Percentiles rank a stretch among this genome's conserved stretches.
Evolutionary conservation across 2,113 vertebrate genomes (phyloP).

Genomic region (Brienomyrus brachyistius): DNA sequence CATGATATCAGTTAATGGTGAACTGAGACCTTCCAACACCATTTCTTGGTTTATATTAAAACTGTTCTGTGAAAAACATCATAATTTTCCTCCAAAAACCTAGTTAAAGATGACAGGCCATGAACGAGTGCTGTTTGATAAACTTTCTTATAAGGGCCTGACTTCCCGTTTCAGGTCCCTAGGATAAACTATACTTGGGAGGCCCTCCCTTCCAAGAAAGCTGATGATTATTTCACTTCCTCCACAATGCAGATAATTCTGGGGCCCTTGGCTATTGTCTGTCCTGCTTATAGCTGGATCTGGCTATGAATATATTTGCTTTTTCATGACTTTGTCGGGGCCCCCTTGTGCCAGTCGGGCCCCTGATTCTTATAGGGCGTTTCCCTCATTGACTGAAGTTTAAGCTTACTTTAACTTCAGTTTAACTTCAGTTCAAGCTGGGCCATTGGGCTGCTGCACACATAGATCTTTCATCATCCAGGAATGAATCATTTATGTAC

Average conservation of each 20-base stretch:
- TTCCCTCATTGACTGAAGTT: neutral
- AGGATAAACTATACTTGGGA: neutral
- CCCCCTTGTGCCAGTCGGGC: neutral
- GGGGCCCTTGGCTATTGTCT: neutral
- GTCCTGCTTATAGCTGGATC: neutral
- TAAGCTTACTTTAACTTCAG: neutral
- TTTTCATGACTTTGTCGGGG: neutral
- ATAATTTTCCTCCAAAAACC: neutral
- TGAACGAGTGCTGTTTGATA: neutral
- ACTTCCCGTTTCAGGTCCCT: neutral
- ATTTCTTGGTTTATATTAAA: neutral
- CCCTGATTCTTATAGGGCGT: neutral
- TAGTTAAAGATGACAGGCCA: neutral
- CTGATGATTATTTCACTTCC: neutral
- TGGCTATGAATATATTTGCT: neutral
- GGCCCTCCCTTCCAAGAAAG: neutral
- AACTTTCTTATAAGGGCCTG: neutral
- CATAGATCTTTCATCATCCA: neutral
- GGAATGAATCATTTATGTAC: slow-evolving; percentile 8
- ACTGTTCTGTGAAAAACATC: neutral
- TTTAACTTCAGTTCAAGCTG: neutral
- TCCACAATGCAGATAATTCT: no score
- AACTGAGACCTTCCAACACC: no score
- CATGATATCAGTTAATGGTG: neutral
- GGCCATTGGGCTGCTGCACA: neutral